phyloP scores from a whole-genome alignment of 1,140 invertebrate genomes.

The Agrypnia vestita region DNA sequence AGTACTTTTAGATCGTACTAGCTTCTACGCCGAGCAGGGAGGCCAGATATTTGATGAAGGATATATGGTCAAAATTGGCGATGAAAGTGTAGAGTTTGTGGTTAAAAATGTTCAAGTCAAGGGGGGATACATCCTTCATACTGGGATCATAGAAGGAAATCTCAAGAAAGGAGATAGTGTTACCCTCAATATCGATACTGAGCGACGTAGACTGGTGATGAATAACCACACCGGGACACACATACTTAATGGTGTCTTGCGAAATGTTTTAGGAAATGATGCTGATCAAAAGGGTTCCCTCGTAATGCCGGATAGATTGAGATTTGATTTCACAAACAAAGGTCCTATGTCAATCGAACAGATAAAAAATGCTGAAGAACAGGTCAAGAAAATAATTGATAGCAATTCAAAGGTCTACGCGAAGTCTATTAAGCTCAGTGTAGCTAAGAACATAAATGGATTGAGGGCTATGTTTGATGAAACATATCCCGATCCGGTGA shows the following conservation, averaged over 20 bases:
- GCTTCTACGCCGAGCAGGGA: slow-evolving; percentile 98
- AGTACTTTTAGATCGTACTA: slow-evolving; percentile 93
- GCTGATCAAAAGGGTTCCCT: slow-evolving; percentile 98
- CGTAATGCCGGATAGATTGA: slow-evolving; percentile 95
- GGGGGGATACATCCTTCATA: slow-evolving; percentile 96
- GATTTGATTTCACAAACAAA: slow-evolving; percentile 99
- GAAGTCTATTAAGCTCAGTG: slow-evolving; percentile 86
- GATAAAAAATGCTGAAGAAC: slow-evolving; percentile 89
- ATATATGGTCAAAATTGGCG: slow-evolving; percentile 89
- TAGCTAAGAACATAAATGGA: slow-evolving; percentile 95
- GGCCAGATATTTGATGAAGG: slow-evolving; percentile 99
- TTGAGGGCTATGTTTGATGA: slow-evolving; percentile 99
- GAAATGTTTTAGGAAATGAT: slow-evolving; percentile 90
- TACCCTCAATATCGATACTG: slow-evolving; percentile 86
- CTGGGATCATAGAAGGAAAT: slow-evolving; percentile 89
- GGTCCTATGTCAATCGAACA: slow-evolving; percentile 90
- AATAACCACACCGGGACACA: slow-evolving; percentile 99
- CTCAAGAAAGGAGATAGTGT: slow-evolving; percentile 92
- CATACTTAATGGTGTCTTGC: slow-evolving; percentile 94
- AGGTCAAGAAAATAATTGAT: slow-evolving; percentile 84
- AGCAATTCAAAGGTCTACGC: slow-evolving; percentile 91
- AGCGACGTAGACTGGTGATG: slow-evolving; percentile 92
- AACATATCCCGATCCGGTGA: slow-evolving; percentile 98
- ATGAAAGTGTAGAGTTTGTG: slow-evolving; percentile 92
- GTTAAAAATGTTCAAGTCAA: slow-evolving; percentile 97